Conservation (phyloP, 2,888 invertebrate genomes). For the Cryptocephalus primarius region DNA sequence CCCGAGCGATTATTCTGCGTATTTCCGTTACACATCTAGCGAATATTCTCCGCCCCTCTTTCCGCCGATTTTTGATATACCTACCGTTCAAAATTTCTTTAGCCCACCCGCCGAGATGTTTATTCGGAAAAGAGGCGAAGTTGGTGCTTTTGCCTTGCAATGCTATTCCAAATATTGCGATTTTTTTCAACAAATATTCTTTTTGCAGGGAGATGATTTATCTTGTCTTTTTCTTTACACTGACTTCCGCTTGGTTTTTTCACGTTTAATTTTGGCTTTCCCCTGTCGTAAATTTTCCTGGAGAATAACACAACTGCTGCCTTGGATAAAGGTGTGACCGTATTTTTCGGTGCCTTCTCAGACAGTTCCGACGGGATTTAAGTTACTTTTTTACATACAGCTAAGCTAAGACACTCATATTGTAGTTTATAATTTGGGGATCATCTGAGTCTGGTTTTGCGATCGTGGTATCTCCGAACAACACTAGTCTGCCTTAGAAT, state of each 20-base stretch:
- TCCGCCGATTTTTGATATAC: neutral
- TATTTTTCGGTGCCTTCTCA: too few relatives aligned
- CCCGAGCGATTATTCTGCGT: too few relatives aligned
- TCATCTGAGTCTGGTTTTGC: too few relatives aligned
- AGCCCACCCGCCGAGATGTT: conserved; percentile 8
- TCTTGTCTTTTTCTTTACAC: conserved; percentile 1
- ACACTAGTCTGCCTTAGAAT: too few relatives aligned
- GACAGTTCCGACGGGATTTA: too few relatives aligned
- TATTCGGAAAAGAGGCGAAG: conserved; percentile 7
- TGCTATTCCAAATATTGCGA: conserved; percentile 4
- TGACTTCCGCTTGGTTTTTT: conserved; percentile 1
- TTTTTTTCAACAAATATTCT: conserved; percentile 15
- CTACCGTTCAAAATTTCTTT: conserved; percentile 5
- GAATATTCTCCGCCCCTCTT: too few relatives aligned
- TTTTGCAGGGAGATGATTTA: conserved; percentile 11
- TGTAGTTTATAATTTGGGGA: too few relatives aligned
- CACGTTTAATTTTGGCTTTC: conserved; percentile 1
- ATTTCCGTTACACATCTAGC: too few relatives aligned
- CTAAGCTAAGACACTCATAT: too few relatives aligned
- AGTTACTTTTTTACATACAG: too few relatives aligned
- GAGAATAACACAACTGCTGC: neutral
- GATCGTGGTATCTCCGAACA: too few relatives aligned
- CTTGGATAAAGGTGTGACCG: too few relatives aligned
- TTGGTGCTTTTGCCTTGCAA: conserved; percentile 11
- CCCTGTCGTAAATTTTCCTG: neutral